A percentile compares a stretch with the other conserved stretches of the same genome.
phyloP scores from a whole-genome alignment of 1,140 invertebrate species.

The Drosophila albomicans region DNA sequence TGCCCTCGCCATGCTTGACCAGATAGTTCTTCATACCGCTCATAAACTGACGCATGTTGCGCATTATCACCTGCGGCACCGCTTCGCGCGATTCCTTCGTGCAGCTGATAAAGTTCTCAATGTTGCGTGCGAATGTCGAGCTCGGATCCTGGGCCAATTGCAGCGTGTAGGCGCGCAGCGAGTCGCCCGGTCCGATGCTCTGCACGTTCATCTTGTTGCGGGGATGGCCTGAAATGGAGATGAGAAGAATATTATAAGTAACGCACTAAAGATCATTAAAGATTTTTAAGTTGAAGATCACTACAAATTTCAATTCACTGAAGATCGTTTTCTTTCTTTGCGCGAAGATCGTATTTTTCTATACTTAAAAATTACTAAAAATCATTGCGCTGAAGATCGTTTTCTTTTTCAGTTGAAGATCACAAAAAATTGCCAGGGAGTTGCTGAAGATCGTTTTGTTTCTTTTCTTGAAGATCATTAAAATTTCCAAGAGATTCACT shows the following conservation, averaged over 20 bases:
- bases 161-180: conserved; percentile 91
- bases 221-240: conserved; percentile 74
- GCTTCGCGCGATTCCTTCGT: conserved; percentile 95
- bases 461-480: no score
- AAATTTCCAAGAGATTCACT: no score
- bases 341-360: no score
- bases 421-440: no score
- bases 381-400: no score
- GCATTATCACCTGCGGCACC: conserved; percentile 94
- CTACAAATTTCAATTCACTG: no score
- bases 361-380: no score
- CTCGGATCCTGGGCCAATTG: conserved; percentile 93
- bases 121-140: conserved; percentile 95
- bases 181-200: conserved; percentile 88
- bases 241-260: neutral
- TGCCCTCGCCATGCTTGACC: conserved; percentile 96
- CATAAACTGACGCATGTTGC: conserved; percentile 98
- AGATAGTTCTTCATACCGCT: conserved; percentile 99
- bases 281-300: no score
- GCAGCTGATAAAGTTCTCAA: conserved; percentile 97
- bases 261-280: neutral
- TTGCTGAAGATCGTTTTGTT: no score
- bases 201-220: conserved; percentile 87
- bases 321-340: no score
- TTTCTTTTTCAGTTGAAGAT: no score